Conservation (phyloP, 2,797 vertebrate genomes). For the Rhyacichthys aspro region DNA sequence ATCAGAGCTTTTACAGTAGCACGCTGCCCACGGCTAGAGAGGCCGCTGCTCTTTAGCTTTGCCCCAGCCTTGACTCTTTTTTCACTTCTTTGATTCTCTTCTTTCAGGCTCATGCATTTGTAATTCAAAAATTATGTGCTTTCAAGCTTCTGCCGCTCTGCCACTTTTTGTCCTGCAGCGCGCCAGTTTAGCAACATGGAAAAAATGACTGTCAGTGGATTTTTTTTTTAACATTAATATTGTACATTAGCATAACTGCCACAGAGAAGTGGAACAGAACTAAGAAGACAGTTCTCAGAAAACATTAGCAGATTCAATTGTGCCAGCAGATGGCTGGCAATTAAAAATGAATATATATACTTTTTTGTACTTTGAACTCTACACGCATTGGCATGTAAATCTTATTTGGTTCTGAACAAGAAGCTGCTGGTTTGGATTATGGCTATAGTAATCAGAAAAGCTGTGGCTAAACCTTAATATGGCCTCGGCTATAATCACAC, state of each 20-base stretch:
- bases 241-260: slow-evolving; percentile 25
- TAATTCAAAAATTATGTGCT: slow-evolving; percentile 29
- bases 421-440: too few relatives aligned
- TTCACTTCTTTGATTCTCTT: slow-evolving; percentile 23
- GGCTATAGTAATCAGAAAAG: too few relatives aligned
- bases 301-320: too few relatives aligned
- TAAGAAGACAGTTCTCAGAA: too few relatives aligned
- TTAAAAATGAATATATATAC: too few relatives aligned
- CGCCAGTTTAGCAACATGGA: too few relatives aligned
- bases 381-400: too few relatives aligned
- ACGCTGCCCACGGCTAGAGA: slow-evolving; percentile 61
- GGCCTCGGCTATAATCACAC: too few relatives aligned
- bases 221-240: slow-evolving; percentile 21
- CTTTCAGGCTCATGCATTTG: slow-evolving; percentile 33
- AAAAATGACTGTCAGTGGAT: slow-evolving; percentile 12
- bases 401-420: too few relatives aligned
- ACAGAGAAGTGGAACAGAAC: not conserved
- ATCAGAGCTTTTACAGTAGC: slow-evolving; percentile 75
- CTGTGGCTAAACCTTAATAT: too few relatives aligned
- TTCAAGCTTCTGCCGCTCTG: slow-evolving; percentile 21
- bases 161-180: slow-evolving; percentile 21
- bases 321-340: too few relatives aligned
- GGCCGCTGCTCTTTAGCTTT: slow-evolving; percentile 35
- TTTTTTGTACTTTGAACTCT: too few relatives aligned
- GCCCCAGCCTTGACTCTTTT: not conserved